Percentiles rank a stretch among this genome's conserved stretches.
phyloP scores from a whole-genome alignment of 1,140 invertebrate species.

The Trinorchestia longiramus region DNA sequence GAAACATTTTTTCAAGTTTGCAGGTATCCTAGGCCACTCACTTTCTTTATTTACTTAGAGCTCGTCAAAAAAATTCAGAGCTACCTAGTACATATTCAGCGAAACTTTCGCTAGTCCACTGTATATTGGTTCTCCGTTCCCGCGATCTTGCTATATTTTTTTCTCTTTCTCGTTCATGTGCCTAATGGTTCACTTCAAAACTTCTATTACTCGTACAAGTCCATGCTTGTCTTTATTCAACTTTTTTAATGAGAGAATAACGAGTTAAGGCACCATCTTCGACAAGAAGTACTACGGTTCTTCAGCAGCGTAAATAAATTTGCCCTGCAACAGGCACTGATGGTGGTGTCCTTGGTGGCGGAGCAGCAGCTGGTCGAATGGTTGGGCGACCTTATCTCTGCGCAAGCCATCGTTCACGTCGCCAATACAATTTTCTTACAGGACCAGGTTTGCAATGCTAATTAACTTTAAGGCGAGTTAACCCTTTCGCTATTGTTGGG shows the following conservation, averaged over 20 bases:
- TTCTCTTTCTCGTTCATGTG: neutral
- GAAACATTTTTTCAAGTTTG: no score
- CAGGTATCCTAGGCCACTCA: no score
- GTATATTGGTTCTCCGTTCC: no score
- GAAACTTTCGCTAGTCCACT: no score
- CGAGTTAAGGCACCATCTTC: neutral
- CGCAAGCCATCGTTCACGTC: constrained; percentile 92
- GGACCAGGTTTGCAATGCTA: constrained; percentile 82
- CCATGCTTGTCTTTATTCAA: neutral
- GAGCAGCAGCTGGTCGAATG: constrained; percentile 85
- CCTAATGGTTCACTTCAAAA: neutral
- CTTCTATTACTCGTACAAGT: neutral
- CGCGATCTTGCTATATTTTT: no score
- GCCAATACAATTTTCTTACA: constrained; percentile 95
- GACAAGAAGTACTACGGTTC: neutral
- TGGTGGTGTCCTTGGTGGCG: constrained; percentile 92
- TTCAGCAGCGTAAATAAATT: neutral
- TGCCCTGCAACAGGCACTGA: constrained; percentile 77
- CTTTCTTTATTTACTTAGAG: no score
- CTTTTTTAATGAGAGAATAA: neutral
- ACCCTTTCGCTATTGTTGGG: no score
- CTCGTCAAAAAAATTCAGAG: no score
- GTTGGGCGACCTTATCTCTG: constrained; percentile 86
- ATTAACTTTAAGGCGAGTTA: neutral
- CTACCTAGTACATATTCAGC: no score